Percentiles rank a stretch among this genome's conserved stretches.
Evolutionary conservation across 2,888 invertebrate species (phyloP).

Genomic region (Mactromeris polynyma): DNA sequence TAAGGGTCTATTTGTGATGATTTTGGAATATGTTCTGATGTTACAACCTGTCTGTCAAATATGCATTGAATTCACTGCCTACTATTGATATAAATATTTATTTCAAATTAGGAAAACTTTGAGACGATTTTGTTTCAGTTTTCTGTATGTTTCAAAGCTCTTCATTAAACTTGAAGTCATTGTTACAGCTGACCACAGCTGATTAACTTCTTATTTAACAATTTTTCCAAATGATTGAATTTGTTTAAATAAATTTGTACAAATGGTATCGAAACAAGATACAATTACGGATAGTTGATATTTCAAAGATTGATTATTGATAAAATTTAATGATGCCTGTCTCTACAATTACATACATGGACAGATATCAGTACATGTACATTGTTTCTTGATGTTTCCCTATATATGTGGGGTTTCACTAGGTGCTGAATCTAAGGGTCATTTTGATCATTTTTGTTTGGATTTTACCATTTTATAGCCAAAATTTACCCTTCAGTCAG

Average conservation of each 20-base stretch:
- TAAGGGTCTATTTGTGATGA: too few relatives aligned
- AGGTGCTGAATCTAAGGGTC: too few relatives aligned
- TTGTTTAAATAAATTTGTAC: neutral
- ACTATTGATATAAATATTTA: too few relatives aligned
- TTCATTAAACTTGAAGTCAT: neutral
- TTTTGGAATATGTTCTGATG: too few relatives aligned
- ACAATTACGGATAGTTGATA: neutral
- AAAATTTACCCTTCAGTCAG: too few relatives aligned
- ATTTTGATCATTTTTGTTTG: too few relatives aligned
- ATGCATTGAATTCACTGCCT: too few relatives aligned
- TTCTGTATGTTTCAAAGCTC: neutral
- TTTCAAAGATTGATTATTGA: neutral
- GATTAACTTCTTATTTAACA: constrained; percentile 22
- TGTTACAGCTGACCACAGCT: constrained; percentile 22
- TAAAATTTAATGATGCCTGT: constrained; percentile 21
- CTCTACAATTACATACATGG: neutral
- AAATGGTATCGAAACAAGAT: neutral
- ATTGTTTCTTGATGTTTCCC: neutral
- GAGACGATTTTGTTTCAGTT: too few relatives aligned
- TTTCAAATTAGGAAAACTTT: too few relatives aligned
- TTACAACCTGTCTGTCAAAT: too few relatives aligned
- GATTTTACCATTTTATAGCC: too few relatives aligned
- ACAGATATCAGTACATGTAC: neutral
- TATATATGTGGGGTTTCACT: too few relatives aligned
- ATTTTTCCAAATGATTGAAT: constrained; percentile 21